phyloP scores from a whole-genome alignment of 1,140 invertebrate genomes.

The Tachypleus tridentatus region DNA sequence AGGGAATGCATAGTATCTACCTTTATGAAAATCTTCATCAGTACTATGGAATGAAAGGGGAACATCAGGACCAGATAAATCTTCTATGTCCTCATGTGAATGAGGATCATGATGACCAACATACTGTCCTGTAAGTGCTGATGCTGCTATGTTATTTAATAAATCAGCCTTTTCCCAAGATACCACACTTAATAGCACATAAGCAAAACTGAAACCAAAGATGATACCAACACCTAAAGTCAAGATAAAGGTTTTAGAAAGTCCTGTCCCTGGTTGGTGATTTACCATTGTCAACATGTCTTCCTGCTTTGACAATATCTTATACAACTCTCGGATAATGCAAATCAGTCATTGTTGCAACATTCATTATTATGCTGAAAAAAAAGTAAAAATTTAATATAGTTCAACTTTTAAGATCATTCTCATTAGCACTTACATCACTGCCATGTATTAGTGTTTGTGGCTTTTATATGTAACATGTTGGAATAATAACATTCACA shows the following conservation, averaged over 20 bases:
- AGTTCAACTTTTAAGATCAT: too few species aligned
- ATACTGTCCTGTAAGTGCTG: slow-evolving; percentile 8
- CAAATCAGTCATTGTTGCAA: too few species aligned
- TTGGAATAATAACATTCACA: too few species aligned
- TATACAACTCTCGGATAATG: too few species aligned
- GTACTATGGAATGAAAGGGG: slow-evolving; percentile 39
- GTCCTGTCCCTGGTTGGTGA: too few species aligned
- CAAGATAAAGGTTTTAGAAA: slow-evolving; percentile 16
- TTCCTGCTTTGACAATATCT: too few species aligned
- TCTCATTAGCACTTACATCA: too few species aligned
- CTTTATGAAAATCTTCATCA: slow-evolving; percentile 48
- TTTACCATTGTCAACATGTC: too few species aligned
- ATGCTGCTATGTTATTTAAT: slow-evolving; percentile 3
- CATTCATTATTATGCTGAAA: too few species aligned
- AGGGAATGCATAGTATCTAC: slow-evolving; percentile 20
- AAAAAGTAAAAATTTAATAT: too few species aligned
- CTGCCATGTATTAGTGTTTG: too few species aligned
- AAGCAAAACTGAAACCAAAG: slow-evolving; percentile 36
- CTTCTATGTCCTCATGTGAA: slow-evolving; percentile 43
- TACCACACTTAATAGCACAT: slow-evolving; percentile 30
- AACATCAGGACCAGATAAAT: slow-evolving; percentile 38
- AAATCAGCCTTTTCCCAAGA: slow-evolving; percentile 22
- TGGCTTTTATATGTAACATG: too few species aligned
- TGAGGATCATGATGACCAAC: slow-evolving; percentile 41
- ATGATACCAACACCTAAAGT: slow-evolving; percentile 30